Evolutionary conservation across 2,113 vertebrate genomes (phyloP), one percentile per base, ranked within the genome.

Genomic region (Epinephelus lanceolatus): DNA sequence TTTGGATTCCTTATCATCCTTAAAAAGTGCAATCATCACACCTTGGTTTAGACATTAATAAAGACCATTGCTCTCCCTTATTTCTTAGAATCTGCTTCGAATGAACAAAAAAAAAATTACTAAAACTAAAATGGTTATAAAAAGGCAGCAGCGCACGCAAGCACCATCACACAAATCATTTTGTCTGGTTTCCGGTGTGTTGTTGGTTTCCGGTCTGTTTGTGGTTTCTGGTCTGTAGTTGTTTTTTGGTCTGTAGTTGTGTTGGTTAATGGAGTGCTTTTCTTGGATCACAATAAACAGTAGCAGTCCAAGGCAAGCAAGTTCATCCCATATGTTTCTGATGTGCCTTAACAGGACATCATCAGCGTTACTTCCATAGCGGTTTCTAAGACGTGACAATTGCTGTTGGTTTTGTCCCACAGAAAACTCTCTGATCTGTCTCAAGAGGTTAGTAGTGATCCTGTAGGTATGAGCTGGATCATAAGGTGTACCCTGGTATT

Each of bases 251-350:
- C 17, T 86, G 21, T 72, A 75, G 17, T 57, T 51, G 9, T 1
- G 21, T 66, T 62, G 27, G 19, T 15, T 9, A 27, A 14, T 3
- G 11, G 40, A 76, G 0, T 63, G 8, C 15, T 75, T 91, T 17
- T 88, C 75, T 3, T 78, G 30, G 0, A 92, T 45, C 47, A 93
- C 75, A 25, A 93, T 92, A 56, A 69, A 91, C 61, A 90, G 6
- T 18, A 93, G 77, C 65, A 93, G 67, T 53, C 87, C 92, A 30
- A 92, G 83, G 52, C 76, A 72, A 57, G 91, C 90, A 7, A 90
- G 83, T 0, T 71, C 4, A 18, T 71, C 67, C 91, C 86, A 91
- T 0, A 3, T 65, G 75, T 73, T 81, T 57, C 6, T 80, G 30
- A 94, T 60, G 47, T 56, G 8, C 42, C 42, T 45, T 45, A 45